Percentiles rank a stretch among this genome's conserved stretches.
phyloP scores from a whole-genome alignment of 2,113 vertebrate genomes.

The Cyprinus carpio region DNA sequence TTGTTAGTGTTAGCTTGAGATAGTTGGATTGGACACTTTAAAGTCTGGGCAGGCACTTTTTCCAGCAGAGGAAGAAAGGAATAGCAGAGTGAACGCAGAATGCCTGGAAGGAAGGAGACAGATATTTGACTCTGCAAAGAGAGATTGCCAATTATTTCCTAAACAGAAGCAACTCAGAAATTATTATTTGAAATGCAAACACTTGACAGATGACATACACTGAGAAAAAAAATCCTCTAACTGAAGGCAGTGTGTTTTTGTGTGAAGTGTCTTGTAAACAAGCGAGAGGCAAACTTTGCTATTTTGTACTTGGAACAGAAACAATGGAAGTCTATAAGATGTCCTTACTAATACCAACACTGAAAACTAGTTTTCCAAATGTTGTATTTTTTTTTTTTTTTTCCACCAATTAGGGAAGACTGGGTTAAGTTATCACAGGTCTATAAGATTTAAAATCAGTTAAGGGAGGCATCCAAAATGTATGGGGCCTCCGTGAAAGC shows the following conservation, averaged over 20 bases:
- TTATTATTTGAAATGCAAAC: constrained; percentile 21
- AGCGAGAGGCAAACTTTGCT: background rate
- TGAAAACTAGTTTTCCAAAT: background rate
- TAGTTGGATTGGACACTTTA: constrained; percentile 44
- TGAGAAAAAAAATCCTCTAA: background rate
- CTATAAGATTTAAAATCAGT: background rate
- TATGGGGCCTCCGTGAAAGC: background rate
- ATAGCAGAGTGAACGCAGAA: background rate
- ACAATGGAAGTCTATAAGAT: background rate
- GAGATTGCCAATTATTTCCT: constrained; percentile 31
- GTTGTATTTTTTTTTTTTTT: too few species aligned
- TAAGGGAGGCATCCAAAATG: too few species aligned
- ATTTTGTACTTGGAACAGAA: background rate
- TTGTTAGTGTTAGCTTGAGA: constrained; percentile 54
- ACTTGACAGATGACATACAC: background rate
- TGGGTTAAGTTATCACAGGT: too few species aligned
- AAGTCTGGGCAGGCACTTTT: constrained; percentile 26
- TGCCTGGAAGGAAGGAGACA: constrained; percentile 1
- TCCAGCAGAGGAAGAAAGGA: background rate
- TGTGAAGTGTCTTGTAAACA: background rate
- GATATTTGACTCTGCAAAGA: background rate
- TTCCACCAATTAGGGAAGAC: too few species aligned
- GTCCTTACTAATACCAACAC: background rate
- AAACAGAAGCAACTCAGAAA: background rate
- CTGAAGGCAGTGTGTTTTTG: background rate